These are phyloP conservation scores for Apostichopus parvimensis DNA, from an alignment of 35 echinoderm and acorn worm genomes.

Conservation along the genomic window DNA sequence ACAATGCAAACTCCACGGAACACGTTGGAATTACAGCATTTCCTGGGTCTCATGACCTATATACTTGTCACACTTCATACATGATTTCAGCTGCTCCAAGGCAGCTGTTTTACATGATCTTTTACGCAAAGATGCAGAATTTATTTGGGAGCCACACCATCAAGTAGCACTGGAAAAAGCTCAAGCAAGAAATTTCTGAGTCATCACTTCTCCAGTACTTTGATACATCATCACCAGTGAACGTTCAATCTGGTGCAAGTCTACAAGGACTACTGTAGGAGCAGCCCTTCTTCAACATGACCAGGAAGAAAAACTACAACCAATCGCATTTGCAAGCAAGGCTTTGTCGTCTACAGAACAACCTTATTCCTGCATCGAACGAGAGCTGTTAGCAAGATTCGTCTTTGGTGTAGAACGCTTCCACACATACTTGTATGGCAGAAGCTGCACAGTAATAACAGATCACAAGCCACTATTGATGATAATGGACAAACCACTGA, in stretches of 20 bases:
- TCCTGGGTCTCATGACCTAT: conserved; percentile 41
- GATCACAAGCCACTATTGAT: conserved; percentile 41
- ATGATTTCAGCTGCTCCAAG: conserved; percentile 14
- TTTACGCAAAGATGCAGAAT: not conserved
- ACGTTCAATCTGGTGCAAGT: conserved; percentile 48
- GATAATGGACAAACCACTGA: conserved; percentile 28
- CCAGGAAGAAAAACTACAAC: not conserved
- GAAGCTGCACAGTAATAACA: conserved; percentile 29
- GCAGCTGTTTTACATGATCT: not conserved
- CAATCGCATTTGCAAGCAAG: conserved; percentile 44
- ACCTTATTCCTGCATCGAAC: conserved; percentile 38
- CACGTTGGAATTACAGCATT: conserved; percentile 8
- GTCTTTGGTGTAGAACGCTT: conserved; percentile 45
- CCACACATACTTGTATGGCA: conserved; percentile 57
- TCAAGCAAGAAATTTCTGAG: conserved; percentile 37
- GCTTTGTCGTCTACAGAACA: conserved; percentile 15
- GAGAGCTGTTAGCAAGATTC: conserved; percentile 37
- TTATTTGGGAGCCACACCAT: conserved; percentile 29
- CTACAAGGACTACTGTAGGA: conserved; percentile 34
- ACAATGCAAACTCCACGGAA: not conserved
- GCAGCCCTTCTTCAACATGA: conserved; percentile 25
- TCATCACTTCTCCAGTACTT: conserved; percentile 38
- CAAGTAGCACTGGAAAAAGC: conserved; percentile 1
- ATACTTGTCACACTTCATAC: conserved; percentile 2
- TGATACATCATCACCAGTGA: conserved; percentile 11